Evolutionary conservation across 2,888 invertebrate species (phyloP).

Genomic region (Beris morrisii): DNA sequence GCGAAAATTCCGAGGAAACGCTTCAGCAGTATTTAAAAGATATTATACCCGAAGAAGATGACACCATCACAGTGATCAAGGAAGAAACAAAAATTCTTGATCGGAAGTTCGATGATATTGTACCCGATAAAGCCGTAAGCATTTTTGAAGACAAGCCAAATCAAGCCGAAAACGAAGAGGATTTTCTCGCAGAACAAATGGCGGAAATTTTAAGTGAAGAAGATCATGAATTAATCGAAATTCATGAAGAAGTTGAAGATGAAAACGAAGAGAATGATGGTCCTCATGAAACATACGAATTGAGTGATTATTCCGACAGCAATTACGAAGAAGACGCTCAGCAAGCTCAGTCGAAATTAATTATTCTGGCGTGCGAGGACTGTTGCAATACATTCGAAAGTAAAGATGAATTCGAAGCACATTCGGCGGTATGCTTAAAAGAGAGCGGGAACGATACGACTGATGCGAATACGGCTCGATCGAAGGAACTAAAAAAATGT

Average conservation of each 20-base stretch:
- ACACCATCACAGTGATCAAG: background rate
- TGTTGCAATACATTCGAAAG: constrained; percentile 39
- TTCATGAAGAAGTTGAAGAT: constrained; percentile 24
- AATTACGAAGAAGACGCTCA: background rate
- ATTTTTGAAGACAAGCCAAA: background rate
- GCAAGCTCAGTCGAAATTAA: background rate
- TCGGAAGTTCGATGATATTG: background rate
- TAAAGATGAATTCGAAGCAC: constrained; percentile 37
- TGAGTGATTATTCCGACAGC: constrained; percentile 16
- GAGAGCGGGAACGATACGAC: background rate
- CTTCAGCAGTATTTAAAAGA: constrained; percentile 48
- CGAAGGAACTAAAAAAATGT: constrained; percentile 8
- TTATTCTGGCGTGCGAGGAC: constrained; percentile 20
- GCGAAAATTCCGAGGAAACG: constrained; percentile 52
- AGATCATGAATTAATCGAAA: constrained; percentile 18
- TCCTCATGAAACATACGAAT: constrained; percentile 41
- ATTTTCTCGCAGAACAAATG: constrained; percentile 8
- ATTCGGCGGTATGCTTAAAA: constrained; percentile 33
- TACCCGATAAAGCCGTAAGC: constrained; percentile 20
- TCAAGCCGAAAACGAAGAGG: background rate
- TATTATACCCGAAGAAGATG: constrained; percentile 10
- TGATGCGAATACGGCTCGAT: background rate
- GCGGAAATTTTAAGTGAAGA: constrained; percentile 32
- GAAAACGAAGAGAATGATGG: constrained; percentile 17
- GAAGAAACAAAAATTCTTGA: constrained; percentile 11